Evolutionary conservation across 2,888 invertebrate genomes (phyloP).

Genomic region (Caradrina clavipalpis): DNA sequence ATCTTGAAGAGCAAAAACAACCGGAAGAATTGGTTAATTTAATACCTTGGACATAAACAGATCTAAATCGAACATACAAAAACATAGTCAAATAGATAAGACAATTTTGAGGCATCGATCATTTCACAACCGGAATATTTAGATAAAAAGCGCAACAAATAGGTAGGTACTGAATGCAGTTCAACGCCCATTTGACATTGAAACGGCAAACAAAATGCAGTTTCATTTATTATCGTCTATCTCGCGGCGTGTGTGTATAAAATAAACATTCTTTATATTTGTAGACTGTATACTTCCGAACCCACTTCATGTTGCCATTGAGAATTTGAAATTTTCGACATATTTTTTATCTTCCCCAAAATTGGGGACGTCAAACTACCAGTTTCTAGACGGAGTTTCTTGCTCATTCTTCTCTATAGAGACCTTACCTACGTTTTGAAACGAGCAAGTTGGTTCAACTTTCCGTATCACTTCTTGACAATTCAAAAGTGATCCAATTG

Average conservation of each 20-base stretch:
- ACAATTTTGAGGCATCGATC: constrained; percentile 10
- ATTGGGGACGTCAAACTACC: background rate
- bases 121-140: constrained; percentile 58
- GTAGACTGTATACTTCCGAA: constrained; percentile 42
- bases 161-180: constrained; percentile 60
- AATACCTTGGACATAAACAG: constrained; percentile 4
- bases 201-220: constrained; percentile 65
- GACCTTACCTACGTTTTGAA: too few relatives aligned
- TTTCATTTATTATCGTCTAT: constrained; percentile 56
- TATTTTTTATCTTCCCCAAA: constrained; percentile 11
- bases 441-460: too few relatives aligned
- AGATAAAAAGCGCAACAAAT: constrained; percentile 71
- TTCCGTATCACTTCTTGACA: too few relatives aligned
- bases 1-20: constrained; percentile 11
- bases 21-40: constrained; percentile 19
- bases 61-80: constrained; percentile 12
- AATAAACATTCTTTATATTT: constrained; percentile 37
- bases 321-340: background rate
- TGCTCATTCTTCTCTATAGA: too few relatives aligned
- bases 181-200: constrained; percentile 76
- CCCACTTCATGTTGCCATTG: constrained; percentile 1
- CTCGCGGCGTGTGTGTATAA: constrained; percentile 20
- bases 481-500: too few relatives aligned
- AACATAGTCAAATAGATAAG: constrained; percentile 20
- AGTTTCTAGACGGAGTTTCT: too few relatives aligned